Conservation (phyloP, 2,113 vertebrate genomes). For the Serilophus lunatus region DNA sequence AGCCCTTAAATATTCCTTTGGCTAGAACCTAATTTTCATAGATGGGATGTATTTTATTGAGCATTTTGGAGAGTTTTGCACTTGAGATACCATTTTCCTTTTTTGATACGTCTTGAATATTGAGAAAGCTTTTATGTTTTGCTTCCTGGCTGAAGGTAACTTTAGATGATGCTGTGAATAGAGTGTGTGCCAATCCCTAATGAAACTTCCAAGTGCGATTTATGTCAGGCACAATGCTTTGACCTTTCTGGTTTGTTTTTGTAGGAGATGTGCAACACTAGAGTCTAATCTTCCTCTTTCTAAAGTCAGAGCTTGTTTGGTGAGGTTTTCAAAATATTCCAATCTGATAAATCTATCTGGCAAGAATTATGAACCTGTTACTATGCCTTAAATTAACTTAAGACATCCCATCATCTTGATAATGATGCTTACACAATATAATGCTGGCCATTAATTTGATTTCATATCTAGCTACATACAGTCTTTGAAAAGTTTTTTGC, state of each 20-base stretch:
- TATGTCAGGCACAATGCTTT: conserved; percentile 11
- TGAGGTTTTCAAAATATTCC: conserved; percentile 56
- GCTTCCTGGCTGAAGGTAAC: conserved; percentile 32
- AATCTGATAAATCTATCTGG: conserved; percentile 56
- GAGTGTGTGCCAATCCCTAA: neutral
- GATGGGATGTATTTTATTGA: neutral
- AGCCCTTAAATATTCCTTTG: conserved; percentile 7
- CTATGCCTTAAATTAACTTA: conserved; percentile 52
- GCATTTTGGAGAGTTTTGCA: neutral
- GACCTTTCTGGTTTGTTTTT: conserved; percentile 58
- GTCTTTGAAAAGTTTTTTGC: conserved; percentile 44
- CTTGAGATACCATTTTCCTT: neutral
- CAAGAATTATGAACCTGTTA: conserved; percentile 49
- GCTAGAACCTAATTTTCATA: conserved; percentile 8
- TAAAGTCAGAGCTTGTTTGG: conserved; percentile 54
- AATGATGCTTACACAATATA: conserved; percentile 46
- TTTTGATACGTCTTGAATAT: neutral
- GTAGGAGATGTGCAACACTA: conserved; percentile 3
- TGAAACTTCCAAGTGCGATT: conserved; percentile 48
- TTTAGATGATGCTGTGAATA: neutral
- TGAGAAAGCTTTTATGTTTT: conserved; percentile 9
- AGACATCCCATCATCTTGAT: conserved; percentile 44
- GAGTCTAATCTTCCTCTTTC: conserved; percentile 32
- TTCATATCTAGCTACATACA: neutral
- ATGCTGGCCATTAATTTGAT: conserved; percentile 41